phyloP scores from a whole-genome alignment of 2,113 vertebrate genomes.

The Entomyzon cyanotis region DNA sequence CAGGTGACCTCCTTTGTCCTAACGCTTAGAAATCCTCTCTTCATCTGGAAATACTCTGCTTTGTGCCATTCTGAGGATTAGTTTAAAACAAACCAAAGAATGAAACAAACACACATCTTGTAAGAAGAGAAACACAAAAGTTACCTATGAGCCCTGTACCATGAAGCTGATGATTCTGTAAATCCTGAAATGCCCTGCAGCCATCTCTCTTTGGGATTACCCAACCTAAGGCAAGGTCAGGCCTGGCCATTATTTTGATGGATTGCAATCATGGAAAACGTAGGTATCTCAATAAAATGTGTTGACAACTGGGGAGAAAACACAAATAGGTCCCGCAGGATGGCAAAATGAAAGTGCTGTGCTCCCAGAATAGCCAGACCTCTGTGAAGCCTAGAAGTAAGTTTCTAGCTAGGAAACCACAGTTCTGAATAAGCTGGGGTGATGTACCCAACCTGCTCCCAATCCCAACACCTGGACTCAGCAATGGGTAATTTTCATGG shows the following conservation, averaged over 20 bases:
- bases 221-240: constrained; percentile 4
- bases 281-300: constrained; percentile 37
- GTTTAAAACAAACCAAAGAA: background rate
- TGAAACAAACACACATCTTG: background rate
- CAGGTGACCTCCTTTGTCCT: background rate
- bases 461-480: background rate
- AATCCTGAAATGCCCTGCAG: background rate
- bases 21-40: background rate
- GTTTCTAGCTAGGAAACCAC: background rate
- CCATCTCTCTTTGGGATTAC: background rate
- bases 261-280: background rate
- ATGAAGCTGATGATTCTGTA: background rate
- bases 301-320: constrained; percentile 12
- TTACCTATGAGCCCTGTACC: background rate
- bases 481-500: background rate
- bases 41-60: background rate
- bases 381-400: background rate
- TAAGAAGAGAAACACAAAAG: background rate
- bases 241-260: constrained; percentile 12
- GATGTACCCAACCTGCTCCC: background rate
- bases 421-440: background rate
- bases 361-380: background rate
- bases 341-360: background rate
- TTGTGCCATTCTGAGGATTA: background rate
- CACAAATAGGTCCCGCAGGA: background rate